Conservation (phyloP, 2,797 vertebrate genomes). For the Anas bahamensis region DNA sequence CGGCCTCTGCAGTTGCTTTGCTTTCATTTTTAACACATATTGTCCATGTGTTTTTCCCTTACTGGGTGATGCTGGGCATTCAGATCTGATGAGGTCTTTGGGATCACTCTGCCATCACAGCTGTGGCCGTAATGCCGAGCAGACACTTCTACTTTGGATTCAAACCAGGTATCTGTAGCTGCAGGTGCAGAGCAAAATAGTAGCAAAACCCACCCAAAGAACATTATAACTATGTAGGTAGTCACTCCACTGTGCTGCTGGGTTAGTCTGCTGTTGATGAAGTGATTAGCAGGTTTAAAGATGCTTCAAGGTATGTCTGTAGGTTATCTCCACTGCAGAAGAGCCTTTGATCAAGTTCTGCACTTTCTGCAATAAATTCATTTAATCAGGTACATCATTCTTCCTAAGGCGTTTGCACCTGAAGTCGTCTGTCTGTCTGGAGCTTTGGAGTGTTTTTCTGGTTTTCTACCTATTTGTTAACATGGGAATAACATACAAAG, state of each 20-base stretch:
- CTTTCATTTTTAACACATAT: neutral
- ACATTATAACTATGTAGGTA: neutral
- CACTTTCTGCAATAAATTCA: neutral
- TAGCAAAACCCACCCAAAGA: neutral
- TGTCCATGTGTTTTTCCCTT: neutral
- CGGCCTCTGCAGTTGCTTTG: neutral
- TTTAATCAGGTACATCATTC: neutral
- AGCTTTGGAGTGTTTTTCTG: neutral
- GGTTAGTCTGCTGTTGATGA: neutral
- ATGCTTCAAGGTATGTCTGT: neutral
- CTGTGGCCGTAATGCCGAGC: neutral
- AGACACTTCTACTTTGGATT: neutral
- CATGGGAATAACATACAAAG: neutral
- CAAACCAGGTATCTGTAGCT: neutral
- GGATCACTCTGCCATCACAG: neutral
- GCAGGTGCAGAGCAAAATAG: neutral
- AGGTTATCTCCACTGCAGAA: neutral
- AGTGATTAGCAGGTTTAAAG: neutral
- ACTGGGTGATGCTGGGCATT: neutral
- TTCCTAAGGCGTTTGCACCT: neutral
- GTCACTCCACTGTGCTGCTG: neutral
- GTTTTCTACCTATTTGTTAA: slow-evolving; percentile 26
- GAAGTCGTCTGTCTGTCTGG: neutral
- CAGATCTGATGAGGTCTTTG: neutral
- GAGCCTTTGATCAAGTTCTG: neutral